A percentile compares a stretch with the other conserved stretches of the same genome.
Evolutionary conservation across 2,113 vertebrate genomes (phyloP).

Genomic region (Percopsis transmontana): DNA sequence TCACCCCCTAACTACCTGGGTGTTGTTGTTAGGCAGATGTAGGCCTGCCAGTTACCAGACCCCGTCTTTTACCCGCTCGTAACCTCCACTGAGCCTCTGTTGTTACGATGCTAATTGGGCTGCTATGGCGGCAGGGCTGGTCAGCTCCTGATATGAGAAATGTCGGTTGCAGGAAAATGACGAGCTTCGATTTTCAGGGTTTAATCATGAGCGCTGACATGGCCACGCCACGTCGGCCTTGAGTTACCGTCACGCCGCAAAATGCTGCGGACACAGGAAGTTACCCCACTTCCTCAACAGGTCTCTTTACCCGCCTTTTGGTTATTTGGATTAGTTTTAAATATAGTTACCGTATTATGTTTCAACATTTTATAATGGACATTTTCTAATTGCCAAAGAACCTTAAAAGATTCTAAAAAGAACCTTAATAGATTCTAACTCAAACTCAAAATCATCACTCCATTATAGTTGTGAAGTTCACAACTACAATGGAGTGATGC

Average conservation of each 20-base stretch:
- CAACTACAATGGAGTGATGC: conserved; percentile 49
- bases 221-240: conserved; percentile 28
- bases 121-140: conserved; percentile 55
- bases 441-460: too few species aligned
- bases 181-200: conserved; percentile 59
- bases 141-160: conserved; percentile 40
- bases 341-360: too few species aligned
- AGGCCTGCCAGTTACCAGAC: neutral
- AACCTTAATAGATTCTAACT: too few species aligned
- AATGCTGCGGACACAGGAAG: conserved; percentile 5
- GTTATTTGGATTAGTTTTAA: too few species aligned
- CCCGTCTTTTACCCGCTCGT: conserved; percentile 34
- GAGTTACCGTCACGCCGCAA: conserved; percentile 19
- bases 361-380: too few species aligned
- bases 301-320: too few species aligned
- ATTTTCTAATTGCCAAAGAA: too few species aligned
- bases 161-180: conserved; percentile 48
- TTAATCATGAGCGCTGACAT: conserved; percentile 70
- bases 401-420: too few species aligned
- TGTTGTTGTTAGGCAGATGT: conserved; percentile 29
- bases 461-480: too few species aligned
- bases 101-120: conserved; percentile 59
- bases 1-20: too few species aligned
- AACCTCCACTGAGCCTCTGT: conserved; percentile 38
- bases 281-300: neutral